Evolutionary conservation across 2,113 vertebrate species (phyloP), one percentile per base, ranked within the genome.

Genomic region (Xiphias gladius): DNA sequence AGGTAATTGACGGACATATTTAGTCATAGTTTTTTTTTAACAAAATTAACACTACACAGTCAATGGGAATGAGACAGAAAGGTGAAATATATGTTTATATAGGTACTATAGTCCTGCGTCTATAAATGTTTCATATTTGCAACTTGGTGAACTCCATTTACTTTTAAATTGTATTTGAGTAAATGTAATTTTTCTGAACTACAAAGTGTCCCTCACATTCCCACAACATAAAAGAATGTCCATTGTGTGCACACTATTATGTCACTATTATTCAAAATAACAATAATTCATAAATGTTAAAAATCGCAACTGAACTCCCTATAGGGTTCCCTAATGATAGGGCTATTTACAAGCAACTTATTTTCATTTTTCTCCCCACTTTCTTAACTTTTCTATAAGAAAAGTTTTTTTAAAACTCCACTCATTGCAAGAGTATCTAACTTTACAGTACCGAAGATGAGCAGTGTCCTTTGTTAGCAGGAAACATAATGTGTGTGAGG

Each of bases 51-150:
- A 35, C 32, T 6, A 35, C 6, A 63, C 16, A 62, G 35, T 32
- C 69, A 79, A 63, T 59, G 48, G 26, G 37, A 79, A 50, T 48
- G 55, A 81, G 5, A 76, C 7, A 35, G 66, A 61, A 63, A 76
- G 28, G 48, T 76, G 32, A 58, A 2, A 35, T 39, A 8, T 37
- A 8, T 76, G 24, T 55, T 68, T 61, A n/a, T 63, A 19, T 7
- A 7, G 66, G 46, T 10, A 52, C n/a, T 39, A 6, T 37, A 11
- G 10, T 17, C 28, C 59, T 41, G 16, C 3, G 37, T 64, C 13
- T 43, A 17, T 46, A 26, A 39, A 26, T 65, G 12, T 37, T 43
- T 14, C 22, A 11, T 4, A 2, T 16, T 26, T 24, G 22, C 12
- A 16, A 28, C 16, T 13, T 28, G 64, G 4, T 46, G 3, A 67